These are phyloP conservation scores for Anas platyrhynchos DNA, from an alignment of 2,113 vertebrate genomes.

Conservation along the genomic window DNA sequence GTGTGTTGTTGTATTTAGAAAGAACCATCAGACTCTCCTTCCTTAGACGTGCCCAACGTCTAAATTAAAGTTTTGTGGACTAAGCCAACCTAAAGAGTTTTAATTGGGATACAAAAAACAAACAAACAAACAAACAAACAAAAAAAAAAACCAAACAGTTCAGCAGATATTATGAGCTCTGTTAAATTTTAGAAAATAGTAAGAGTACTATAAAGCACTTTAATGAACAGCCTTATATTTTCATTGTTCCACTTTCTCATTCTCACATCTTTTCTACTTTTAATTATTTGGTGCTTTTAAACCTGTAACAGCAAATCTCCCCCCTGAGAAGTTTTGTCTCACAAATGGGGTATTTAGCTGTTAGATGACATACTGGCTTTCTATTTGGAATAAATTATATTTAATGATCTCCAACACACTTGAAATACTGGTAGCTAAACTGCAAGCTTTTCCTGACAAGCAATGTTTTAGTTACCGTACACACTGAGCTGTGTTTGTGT, in stretches of 20 bases:
- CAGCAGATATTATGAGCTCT: neutral
- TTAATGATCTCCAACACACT: neutral
- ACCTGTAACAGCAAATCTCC: neutral
- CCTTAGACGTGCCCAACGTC: neutral
- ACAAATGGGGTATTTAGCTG: neutral
- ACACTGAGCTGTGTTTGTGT: neutral
- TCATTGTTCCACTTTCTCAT: neutral
- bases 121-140: too few species aligned
- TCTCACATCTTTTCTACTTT: neutral
- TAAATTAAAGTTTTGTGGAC: neutral
- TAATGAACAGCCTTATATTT: fast-evolving
- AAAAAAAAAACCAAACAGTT: neutral
- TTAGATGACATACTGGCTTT: neutral
- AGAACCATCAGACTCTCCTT: neutral
- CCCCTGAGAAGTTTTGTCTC: neutral
- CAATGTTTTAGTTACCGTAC: neutral
- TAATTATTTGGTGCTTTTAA: constrained; percentile 7
- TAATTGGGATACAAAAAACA: neutral
- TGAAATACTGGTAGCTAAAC: neutral
- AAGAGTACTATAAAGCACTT: neutral
- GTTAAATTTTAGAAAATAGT: neutral
- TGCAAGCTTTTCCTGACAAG: neutral
- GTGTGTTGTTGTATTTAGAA: neutral
- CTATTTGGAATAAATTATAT: neutral
- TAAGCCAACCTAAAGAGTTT: neutral